Percentiles rank a stretch among this genome's conserved stretches.
These are phyloP conservation scores for Engystomops pustulosus DNA, from an alignment of 2,113 vertebrate genomes.

Conservation along the genomic window DNA sequence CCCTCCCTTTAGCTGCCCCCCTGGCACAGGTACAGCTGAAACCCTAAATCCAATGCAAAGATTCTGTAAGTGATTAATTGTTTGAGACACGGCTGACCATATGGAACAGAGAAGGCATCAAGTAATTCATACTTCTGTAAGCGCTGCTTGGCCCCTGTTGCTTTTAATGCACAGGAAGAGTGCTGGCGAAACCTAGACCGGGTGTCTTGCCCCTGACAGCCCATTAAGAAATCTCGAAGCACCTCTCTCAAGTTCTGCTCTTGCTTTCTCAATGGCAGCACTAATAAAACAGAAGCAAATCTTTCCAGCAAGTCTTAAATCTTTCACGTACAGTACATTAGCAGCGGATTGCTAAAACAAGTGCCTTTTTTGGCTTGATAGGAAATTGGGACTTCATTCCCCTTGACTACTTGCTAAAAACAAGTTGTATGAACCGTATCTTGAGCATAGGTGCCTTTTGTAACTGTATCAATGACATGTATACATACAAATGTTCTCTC, in stretches of 20 bases:
- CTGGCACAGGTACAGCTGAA: constrained; percentile 78
- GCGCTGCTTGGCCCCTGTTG: constrained; percentile 77
- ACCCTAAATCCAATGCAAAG: constrained; percentile 79
- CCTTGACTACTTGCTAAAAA: constrained; percentile 72
- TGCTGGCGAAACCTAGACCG: constrained; percentile 76
- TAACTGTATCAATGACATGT: constrained; percentile 40
- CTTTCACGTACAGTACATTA: constrained; percentile 83
- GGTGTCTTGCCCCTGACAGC: constrained; percentile 84
- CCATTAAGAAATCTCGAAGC: constrained; percentile 85
- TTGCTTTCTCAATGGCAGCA: constrained; percentile 84
- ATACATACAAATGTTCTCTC: background rate
- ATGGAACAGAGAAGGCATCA: constrained; percentile 84
- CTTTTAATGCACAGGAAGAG: constrained; percentile 80
- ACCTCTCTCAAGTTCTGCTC: constrained; percentile 79
- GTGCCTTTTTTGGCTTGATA: constrained; percentile 79
- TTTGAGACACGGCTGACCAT: constrained; percentile 82
- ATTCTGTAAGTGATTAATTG: constrained; percentile 83
- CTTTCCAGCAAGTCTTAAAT: constrained; percentile 84
- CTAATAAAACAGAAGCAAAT: constrained; percentile 83
- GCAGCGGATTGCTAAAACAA: constrained; percentile 77
- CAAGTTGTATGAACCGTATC: constrained; percentile 29
- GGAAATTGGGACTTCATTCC: constrained; percentile 82
- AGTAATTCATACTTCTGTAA: constrained; percentile 83
- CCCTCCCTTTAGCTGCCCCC: constrained; percentile 63
- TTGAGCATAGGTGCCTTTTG: constrained; percentile 34